These are phyloP conservation scores for Australoheros facetus DNA, from an alignment of 2,797 vertebrate species.

Conservation along the genomic window DNA sequence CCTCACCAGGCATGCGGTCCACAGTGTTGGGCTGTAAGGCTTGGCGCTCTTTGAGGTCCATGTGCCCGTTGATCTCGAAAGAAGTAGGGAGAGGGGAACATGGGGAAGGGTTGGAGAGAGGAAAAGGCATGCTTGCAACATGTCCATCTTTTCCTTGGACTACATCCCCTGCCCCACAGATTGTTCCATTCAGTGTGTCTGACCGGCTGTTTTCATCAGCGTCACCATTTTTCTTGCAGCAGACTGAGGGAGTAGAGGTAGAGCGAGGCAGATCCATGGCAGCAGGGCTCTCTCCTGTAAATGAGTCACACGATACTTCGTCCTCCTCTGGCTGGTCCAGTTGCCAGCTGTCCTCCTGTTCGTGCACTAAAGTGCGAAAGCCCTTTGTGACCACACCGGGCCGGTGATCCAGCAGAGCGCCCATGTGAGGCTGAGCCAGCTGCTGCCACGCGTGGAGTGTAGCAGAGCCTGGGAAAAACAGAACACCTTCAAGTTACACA, in stretches of 20 bases:
- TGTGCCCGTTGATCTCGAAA: slow-evolving; percentile 79
- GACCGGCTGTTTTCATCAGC: slow-evolving; percentile 11
- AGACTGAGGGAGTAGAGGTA: slow-evolving; percentile 60
- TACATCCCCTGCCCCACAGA: slow-evolving; percentile 17
- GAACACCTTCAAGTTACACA: slow-evolving; percentile 10
- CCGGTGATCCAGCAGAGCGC: slow-evolving; percentile 92
- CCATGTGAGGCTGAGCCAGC: slow-evolving; percentile 95
- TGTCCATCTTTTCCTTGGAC: slow-evolving; percentile 67
- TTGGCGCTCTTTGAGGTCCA: slow-evolving; percentile 84
- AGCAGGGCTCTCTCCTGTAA: slow-evolving; percentile 79
- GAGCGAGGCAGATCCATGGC: slow-evolving; percentile 71
- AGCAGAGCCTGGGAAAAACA: slow-evolving; percentile 86
- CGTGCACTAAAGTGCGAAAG: slow-evolving; percentile 85
- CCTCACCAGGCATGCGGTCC: slow-evolving; percentile 96
- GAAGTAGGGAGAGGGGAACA: slow-evolving; percentile 80
- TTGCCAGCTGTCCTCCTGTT: slow-evolving; percentile 72
- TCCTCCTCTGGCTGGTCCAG: slow-evolving; percentile 95
- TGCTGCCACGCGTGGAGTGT: slow-evolving; percentile 99
- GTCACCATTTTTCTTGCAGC: slow-evolving; percentile 46
- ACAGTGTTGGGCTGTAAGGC: slow-evolving; percentile 80
- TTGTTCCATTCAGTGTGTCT: slow-evolving; percentile 19
- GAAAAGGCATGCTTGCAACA: slow-evolving; percentile 82
- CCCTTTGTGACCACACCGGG: slow-evolving; percentile 98
- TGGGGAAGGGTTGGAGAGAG: slow-evolving; percentile 78
- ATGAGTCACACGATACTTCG: slow-evolving; percentile 86